These are phyloP conservation scores for Drosophila peninsularis DNA, from an alignment of 2,888 invertebrate species.

Conservation along the genomic window DNA sequence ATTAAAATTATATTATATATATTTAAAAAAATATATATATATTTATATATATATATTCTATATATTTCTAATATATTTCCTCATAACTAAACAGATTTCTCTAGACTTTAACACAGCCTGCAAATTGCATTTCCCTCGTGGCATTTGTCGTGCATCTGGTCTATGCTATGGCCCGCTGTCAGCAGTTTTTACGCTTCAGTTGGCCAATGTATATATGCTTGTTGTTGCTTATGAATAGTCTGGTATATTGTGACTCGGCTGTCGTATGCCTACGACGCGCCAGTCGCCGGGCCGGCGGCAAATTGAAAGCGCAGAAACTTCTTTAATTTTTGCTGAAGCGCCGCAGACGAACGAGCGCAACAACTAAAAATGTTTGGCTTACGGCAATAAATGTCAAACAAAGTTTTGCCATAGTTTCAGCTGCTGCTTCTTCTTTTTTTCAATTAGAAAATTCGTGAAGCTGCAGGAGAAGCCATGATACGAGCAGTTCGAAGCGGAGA, in stretches of 20 bases:
- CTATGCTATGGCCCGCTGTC: slow-evolving; percentile 2
- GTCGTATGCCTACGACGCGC: slow-evolving; percentile 37
- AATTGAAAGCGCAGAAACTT: slow-evolving; percentile 71
- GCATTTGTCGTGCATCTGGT: slow-evolving; percentile 34
- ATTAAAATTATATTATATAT: too few species aligned
- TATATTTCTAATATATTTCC: too few species aligned
- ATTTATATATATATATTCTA: too few species aligned
- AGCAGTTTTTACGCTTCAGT: slow-evolving; percentile 35
- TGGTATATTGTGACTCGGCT: slow-evolving; percentile 1
- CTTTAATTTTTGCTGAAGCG: slow-evolving; percentile 73
- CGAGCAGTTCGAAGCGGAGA: neutral
- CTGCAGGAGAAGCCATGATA: slow-evolving; percentile 1
- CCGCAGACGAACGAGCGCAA: slow-evolving; percentile 28
- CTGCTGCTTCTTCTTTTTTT: slow-evolving; percentile 48
- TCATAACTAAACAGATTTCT: too few species aligned
- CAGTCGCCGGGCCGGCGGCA: slow-evolving; percentile 46
- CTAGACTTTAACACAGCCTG: neutral
- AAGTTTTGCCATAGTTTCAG: slow-evolving; percentile 58
- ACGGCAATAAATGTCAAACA: slow-evolving; percentile 74
- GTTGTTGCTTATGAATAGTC: neutral
- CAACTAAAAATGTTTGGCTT: slow-evolving; percentile 68
- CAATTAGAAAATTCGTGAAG: slow-evolving; percentile 64
- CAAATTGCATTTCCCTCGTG: slow-evolving; percentile 4
- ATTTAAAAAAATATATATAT: too few species aligned
- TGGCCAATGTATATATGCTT: neutral